Evolutionary conservation across 1,140 invertebrate genomes (phyloP), one percentile per base, ranked within the genome.

Genomic region (Sesamia nonagrioides): DNA sequence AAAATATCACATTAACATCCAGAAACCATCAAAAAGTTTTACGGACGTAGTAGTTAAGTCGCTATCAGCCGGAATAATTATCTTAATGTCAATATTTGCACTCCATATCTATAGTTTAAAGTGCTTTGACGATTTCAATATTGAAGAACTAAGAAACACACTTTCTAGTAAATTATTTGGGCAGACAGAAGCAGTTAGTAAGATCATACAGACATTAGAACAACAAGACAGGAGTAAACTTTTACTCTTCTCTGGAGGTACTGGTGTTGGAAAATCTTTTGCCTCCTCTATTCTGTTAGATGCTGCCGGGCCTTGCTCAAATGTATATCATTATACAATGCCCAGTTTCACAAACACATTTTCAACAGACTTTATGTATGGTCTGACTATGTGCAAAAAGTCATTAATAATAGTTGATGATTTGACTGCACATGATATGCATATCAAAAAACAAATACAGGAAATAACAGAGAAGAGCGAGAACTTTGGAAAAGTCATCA

Each of bases 201-300:
- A 58, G 54, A 83, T 94, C 13, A 77, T 91, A 45, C 66, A 87
- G 15, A 76, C 88, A 60, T 77, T 95, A 27, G 75, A 88, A 63
- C 61, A 48, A 60, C 68, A 88, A 56, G 80, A 60, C 8, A 80
- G 35, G 17, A 86, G 73, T 56, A 94, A 94, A 87, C 84, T 94
- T 2, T 72, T 94, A 61, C 71, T 93, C 68, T 84, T 94, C 18
- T 91, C 89, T 87, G 94, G 94, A 69, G 87, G 92, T 11, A 94
- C 93, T 60, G 94, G 94, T 71, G 91, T 93, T 35, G 94, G 94
- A 1, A 95, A 95, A 77, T 94, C 93, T 72, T 91, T 85, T 72
- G 79, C 88, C 48, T 73, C 86, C 7, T 91, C 92, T 68, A 45
- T 93, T 50, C 74, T 94, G 52, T 77, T 93, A 61, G 82, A 91